A percentile compares a stretch with the other conserved stretches of the same genome.
Evolutionary conservation across 2,888 invertebrate genomes (phyloP).

Genomic region (Oasisia sp.): DNA sequence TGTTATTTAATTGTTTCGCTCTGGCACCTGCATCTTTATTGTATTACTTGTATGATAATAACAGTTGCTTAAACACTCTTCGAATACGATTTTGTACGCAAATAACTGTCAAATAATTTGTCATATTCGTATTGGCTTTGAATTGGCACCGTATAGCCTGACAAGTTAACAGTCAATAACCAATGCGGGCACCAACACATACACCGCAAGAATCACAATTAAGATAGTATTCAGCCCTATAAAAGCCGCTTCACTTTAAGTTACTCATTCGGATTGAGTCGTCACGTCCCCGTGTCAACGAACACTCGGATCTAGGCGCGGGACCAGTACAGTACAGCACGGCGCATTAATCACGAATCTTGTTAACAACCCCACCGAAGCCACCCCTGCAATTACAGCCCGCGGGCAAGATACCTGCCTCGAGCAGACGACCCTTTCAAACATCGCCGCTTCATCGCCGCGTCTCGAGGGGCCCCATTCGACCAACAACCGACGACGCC

Average conservation of each 20-base stretch:
- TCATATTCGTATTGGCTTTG: too few species aligned
- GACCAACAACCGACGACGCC: neutral
- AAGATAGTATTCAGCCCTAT: neutral
- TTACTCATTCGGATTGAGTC: neutral
- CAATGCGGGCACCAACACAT: too few species aligned
- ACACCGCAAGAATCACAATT: neutral
- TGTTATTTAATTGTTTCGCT: neutral
- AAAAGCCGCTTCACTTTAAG: neutral
- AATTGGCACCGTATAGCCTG: too few species aligned
- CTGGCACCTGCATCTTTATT: neutral
- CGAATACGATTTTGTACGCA: too few species aligned
- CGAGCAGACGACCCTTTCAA: neutral
- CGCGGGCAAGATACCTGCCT: neutral
- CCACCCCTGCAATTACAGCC: neutral
- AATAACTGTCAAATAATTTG: too few species aligned
- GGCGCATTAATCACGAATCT: constrained; percentile 12
- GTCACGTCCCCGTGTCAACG: neutral
- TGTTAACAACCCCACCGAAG: constrained; percentile 3
- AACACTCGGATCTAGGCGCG: neutral
- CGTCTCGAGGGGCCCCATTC: neutral
- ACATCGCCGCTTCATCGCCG: neutral
- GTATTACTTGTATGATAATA: too few species aligned
- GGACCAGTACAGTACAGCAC: neutral
- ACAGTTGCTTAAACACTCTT: too few species aligned
- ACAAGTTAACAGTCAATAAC: too few species aligned